Percentiles rank a stretch among this genome's conserved stretches.
These are phyloP conservation scores for Furcula furcula DNA, from an alignment of 2,888 invertebrate species.

Conservation along the genomic window DNA sequence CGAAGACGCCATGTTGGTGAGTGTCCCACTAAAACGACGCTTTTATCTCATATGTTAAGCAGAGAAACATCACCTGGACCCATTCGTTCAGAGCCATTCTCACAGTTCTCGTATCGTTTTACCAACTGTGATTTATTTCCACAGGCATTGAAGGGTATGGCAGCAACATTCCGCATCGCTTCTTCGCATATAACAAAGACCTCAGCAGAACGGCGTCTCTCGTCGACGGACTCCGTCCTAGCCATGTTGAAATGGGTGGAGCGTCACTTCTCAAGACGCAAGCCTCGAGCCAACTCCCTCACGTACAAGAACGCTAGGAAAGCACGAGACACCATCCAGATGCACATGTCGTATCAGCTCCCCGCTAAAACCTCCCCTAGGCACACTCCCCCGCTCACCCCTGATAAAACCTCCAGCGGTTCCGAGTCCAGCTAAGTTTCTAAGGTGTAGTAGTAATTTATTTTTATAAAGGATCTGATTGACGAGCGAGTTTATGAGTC, in stretches of 20 bases:
- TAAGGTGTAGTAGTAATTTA: too few relatives aligned
- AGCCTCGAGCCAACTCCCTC: constrained; percentile 87
- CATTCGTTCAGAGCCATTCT: neutral
- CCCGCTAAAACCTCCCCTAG: constrained; percentile 56
- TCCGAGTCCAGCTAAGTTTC: constrained; percentile 64
- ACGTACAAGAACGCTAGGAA: constrained; percentile 83
- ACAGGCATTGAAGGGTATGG: constrained; percentile 95
- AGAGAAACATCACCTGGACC: neutral
- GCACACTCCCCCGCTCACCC: constrained; percentile 54
- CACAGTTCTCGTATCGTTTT: too few relatives aligned
- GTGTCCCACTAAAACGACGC: constrained; percentile 14
- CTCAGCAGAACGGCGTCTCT: constrained; percentile 92
- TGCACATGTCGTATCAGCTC: constrained; percentile 87
- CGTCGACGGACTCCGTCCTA: constrained; percentile 93
- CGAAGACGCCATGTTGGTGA: constrained; percentile 94
- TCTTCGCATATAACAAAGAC: constrained; percentile 93
- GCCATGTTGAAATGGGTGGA: constrained; percentile 96
- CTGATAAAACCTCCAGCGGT: constrained; percentile 61
- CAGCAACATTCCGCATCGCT: constrained; percentile 94
- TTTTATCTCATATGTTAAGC: too few relatives aligned
- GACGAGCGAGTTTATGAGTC: too few relatives aligned
- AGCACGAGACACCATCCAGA: constrained; percentile 86
- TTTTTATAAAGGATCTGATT: too few relatives aligned
- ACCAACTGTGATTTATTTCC: neutral
- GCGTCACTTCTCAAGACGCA: constrained; percentile 89